Base-by-base conservation (phyloP, 2,797 vertebrate genomes). In the Sebastolobus alascanus region DNA sequence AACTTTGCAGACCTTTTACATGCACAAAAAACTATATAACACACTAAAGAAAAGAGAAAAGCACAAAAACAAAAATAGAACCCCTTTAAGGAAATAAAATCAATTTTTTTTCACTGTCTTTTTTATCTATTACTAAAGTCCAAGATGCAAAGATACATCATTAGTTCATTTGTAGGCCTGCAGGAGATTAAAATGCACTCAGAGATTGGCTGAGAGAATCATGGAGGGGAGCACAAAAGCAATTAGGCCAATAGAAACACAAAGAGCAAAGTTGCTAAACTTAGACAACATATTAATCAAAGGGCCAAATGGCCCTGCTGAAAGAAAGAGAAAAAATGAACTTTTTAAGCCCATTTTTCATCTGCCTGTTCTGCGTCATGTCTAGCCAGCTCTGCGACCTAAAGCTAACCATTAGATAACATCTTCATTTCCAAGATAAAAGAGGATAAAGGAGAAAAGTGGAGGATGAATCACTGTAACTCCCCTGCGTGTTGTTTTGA, bases 381-480 rank as follows among this genome's bases (percentile, higher is more conserved):
- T 86, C 81, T 77, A 54, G 69, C 81, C 83, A 71, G 72, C 84
- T 75, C 63, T 76, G 65, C 38, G 75, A 87, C 90, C 90, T 78
- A 87, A 92, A 91, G 80, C 75, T 46, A 89, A 84, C 88, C 74
- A 87, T 92, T 91, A 93, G 89, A 93, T 92, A 92, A 73, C 75
- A 90, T 93, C 87, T 89, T 86, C 71, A 90, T 92, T 93, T 89
- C 27, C 64, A 14, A 86, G 73, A 89, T 80, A 89, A 85, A 87
- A 33, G 35, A 33, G 63, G 40, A 61, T 68, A 63, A 68, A 69
- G 77, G 73, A 68, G 56, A 75, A 72, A 64, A 77, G 69, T 68
- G n/a, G 67, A 61, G 65, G 74, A 77, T 80, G 83, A 89, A 88
- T 87, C 83, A 55, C 35, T 73, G 55, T 40, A 73, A 64, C 37